Conservation (phyloP, 1,140 invertebrate species). For the Drosophila baimaii region DNA sequence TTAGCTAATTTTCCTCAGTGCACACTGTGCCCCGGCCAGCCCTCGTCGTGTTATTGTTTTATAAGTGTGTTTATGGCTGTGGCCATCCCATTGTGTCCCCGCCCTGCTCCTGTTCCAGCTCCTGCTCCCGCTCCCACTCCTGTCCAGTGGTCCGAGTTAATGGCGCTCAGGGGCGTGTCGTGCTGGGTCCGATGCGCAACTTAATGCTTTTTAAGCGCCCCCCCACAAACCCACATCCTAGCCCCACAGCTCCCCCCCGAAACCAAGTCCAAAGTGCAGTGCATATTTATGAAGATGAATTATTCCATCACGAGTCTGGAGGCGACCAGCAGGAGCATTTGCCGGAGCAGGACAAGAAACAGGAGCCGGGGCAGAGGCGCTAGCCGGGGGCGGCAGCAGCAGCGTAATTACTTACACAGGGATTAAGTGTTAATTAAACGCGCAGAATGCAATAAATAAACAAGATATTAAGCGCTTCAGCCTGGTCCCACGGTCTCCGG, state of each 20-base stretch:
- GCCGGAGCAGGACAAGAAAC: not conserved
- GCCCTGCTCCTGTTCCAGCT: slow-evolving; percentile 1
- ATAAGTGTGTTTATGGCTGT: slow-evolving; percentile 76
- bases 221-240: slow-evolving; percentile 32
- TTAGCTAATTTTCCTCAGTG: not conserved
- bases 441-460: slow-evolving; percentile 82
- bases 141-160: slow-evolving; percentile 49
- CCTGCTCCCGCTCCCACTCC: not conserved
- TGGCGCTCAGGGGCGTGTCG: slow-evolving; percentile 72
- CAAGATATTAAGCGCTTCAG: slow-evolving; percentile 76
- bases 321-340: slow-evolving; percentile 21
- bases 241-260: not conserved
- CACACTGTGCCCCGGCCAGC: not conserved
- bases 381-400: slow-evolving; percentile 19
- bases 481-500: slow-evolving; percentile 8
- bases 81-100: slow-evolving; percentile 27
- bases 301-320: slow-evolving; percentile 68
- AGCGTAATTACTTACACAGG: slow-evolving; percentile 81
- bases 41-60: slow-evolving; percentile 73
- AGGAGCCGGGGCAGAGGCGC: slow-evolving; percentile 19
- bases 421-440: slow-evolving; percentile 83
- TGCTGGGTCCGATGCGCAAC: slow-evolving; percentile 64
- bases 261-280: slow-evolving; percentile 66
- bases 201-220: slow-evolving; percentile 81
- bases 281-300: slow-evolving; percentile 83